phyloP scores from a whole-genome alignment of 2,888 invertebrate species.

The Chromoteleia sp. region DNA sequence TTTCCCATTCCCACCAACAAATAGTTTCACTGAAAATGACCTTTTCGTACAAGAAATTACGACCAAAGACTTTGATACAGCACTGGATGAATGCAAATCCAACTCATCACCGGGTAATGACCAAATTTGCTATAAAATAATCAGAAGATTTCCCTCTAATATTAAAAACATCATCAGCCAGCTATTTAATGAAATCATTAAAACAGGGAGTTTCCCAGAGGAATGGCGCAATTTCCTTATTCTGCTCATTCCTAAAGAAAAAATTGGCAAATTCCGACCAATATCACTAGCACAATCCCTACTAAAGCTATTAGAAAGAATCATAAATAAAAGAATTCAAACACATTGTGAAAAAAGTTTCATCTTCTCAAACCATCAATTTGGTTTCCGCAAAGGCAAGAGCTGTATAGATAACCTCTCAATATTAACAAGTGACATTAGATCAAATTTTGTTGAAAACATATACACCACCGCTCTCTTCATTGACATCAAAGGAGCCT shows the following conservation, averaged over 20 bases:
- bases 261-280: too few relatives aligned
- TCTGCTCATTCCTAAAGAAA: too few relatives aligned
- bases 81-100: too few relatives aligned
- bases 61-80: too few relatives aligned
- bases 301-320: constrained; percentile 1
- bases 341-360: constrained; percentile 1
- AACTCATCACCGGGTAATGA: too few relatives aligned
- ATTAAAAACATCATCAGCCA: too few relatives aligned
- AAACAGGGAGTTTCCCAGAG: too few relatives aligned
- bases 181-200: too few relatives aligned
- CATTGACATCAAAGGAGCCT: background rate
- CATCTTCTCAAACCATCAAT: background rate
- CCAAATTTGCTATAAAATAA: too few relatives aligned
- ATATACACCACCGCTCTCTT: background rate
- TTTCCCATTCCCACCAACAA: background rate
- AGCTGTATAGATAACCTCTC: background rate
- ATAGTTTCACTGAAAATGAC: background rate
- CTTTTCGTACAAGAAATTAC: too few relatives aligned
- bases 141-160: too few relatives aligned
- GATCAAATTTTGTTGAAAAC: background rate
- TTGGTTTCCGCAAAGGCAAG: background rate
- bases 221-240: too few relatives aligned
- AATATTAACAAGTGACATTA: background rate
- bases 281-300: constrained; percentile 9
- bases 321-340: background rate